phyloP scores from a whole-genome alignment of 2,797 vertebrate genomes.

The Sternarchorhynchus goeldii region DNA sequence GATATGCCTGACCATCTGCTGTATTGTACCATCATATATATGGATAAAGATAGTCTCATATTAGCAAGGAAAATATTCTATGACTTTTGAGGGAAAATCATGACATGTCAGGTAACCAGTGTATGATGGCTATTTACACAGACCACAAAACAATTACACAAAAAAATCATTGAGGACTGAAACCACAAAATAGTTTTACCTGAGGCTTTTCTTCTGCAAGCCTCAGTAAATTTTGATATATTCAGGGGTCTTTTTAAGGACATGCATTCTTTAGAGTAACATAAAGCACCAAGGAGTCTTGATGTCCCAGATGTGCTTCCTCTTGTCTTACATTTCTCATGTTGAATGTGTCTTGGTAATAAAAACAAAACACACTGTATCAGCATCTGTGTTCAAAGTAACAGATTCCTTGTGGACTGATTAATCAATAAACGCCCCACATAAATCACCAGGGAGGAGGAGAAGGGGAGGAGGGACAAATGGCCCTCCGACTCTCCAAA shows the following conservation, averaged over 20 bases:
- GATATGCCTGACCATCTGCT: too few relatives aligned
- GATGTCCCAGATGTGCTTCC: not conserved
- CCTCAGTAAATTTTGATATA: not conserved
- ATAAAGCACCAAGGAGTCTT: slow-evolving; percentile 4
- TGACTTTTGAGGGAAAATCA: too few relatives aligned
- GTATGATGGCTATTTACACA: too few relatives aligned
- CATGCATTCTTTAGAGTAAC: slow-evolving; percentile 4
- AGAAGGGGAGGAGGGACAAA: slow-evolving; percentile 26
- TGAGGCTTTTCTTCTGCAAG: not conserved
- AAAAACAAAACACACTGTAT: slow-evolving; percentile 37
- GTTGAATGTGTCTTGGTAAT: slow-evolving; percentile 9
- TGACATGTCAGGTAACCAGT: too few relatives aligned
- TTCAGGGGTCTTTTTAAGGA: not conserved
- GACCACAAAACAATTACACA: too few relatives aligned
- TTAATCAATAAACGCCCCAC: slow-evolving; percentile 46
- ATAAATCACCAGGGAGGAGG: slow-evolving; percentile 39
- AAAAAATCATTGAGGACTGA: not conserved
- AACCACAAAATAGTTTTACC: not conserved
- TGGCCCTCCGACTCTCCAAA: slow-evolving; percentile 54
- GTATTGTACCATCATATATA: too few relatives aligned
- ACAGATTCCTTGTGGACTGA: slow-evolving; percentile 36
- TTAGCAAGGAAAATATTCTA: too few relatives aligned
- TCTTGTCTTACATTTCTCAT: slow-evolving; percentile 6
- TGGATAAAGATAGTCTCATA: too few relatives aligned
- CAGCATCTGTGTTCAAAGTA: slow-evolving; percentile 34